Evolutionary conservation across 2,888 invertebrate species (phyloP).

Genomic region (Ashinkailepas kermadecensis): DNA sequence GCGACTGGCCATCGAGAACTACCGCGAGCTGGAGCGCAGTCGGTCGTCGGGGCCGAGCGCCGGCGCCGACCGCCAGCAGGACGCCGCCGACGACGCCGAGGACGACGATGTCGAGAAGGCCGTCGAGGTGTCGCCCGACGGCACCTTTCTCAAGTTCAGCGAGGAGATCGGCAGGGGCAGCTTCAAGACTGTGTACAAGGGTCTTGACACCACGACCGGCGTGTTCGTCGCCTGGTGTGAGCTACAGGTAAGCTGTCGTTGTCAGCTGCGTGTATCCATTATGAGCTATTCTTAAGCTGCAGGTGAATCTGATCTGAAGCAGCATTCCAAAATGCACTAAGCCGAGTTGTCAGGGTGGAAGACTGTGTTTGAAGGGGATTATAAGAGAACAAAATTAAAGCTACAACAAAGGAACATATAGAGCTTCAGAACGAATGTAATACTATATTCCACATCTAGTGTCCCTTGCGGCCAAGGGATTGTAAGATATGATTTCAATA

Average conservation of each 20-base stretch:
- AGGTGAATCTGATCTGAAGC: too few species aligned
- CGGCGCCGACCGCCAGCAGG: conserved; percentile 24
- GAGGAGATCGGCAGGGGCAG: conserved; percentile 97
- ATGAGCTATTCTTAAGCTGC: too few species aligned
- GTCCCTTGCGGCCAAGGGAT: too few species aligned
- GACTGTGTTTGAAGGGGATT: too few species aligned
- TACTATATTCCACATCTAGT: too few species aligned
- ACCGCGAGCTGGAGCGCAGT: conserved; percentile 4
- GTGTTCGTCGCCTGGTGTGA: conserved; percentile 99
- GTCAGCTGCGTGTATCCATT: too few species aligned
- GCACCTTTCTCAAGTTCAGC: conserved; percentile 95
- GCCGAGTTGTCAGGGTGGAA: too few species aligned
- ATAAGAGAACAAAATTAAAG: too few species aligned
- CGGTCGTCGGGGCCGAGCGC: not conserved
- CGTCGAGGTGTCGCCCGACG: conserved; percentile 85
- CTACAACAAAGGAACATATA: too few species aligned
- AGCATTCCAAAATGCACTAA: too few species aligned
- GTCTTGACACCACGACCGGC: conserved; percentile 95
- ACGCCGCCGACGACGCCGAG: conserved; percentile 41
- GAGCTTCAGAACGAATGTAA: too few species aligned
- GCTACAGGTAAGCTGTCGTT: conserved; percentile 60
- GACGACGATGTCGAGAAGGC: conserved; percentile 66
- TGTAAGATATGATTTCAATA: too few species aligned
- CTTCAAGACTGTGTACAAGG: conserved; percentile 97
- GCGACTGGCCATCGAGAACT: conserved; percentile 14